phyloP scores from a whole-genome alignment of 2,888 invertebrate species.

The Zaprionus lineosus region DNA sequence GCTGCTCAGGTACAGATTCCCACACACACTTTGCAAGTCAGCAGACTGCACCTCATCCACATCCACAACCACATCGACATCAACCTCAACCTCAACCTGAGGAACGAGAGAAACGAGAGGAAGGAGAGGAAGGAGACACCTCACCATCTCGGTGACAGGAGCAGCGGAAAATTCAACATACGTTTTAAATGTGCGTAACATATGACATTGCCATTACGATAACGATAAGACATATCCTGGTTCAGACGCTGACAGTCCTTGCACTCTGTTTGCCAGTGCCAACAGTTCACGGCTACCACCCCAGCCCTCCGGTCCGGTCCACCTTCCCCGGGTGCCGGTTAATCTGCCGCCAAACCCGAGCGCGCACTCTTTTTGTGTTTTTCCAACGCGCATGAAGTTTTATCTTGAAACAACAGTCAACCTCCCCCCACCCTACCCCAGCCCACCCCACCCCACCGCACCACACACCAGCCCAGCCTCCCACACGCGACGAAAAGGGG shows the following conservation, averaged over 20 bases:
- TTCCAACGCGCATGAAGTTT: slow-evolving; percentile 74
- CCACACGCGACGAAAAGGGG: slow-evolving; percentile 28
- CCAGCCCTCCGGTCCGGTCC: not conserved
- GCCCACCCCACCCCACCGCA: too few species aligned
- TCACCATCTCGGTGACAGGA: slow-evolving; percentile 54
- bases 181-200: slow-evolving; percentile 81
- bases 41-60: too few species aligned
- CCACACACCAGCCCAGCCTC: too few species aligned
- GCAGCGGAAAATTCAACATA: slow-evolving; percentile 76
- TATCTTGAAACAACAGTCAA: slow-evolving; percentile 77
- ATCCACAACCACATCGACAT: too few species aligned
- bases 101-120: not conserved
- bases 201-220: slow-evolving; percentile 75
- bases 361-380: slow-evolving; percentile 48
- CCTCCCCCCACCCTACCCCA: slow-evolving; percentile 42
- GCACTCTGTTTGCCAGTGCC: slow-evolving; percentile 21
- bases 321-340: too few species aligned
- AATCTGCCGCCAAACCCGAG: too few species aligned
- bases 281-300: slow-evolving; percentile 1
- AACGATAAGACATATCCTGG: slow-evolving; percentile 57
- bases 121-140: not conserved
- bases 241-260: slow-evolving; percentile 1
- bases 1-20: slow-evolving; percentile 66
- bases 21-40: too few species aligned
- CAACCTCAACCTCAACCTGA: not conserved